Evolutionary conservation across 2,888 invertebrate genomes (phyloP).

Genomic region (Pristionchus entomophagus): DNA sequence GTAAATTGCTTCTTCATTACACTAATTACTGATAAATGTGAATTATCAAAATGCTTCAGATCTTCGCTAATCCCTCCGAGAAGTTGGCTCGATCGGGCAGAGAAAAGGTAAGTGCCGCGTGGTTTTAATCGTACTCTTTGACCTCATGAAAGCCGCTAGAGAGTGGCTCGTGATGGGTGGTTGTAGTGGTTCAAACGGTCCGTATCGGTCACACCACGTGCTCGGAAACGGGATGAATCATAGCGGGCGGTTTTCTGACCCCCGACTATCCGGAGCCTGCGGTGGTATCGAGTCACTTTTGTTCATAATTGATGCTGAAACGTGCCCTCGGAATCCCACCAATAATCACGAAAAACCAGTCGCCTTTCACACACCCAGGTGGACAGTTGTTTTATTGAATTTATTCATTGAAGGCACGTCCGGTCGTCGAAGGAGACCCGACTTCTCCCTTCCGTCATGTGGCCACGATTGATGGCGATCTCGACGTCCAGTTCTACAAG

Average conservation of each 20-base stretch:
- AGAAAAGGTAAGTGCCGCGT: slow-evolving; percentile 60
- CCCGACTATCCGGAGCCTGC: no score
- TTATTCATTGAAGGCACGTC: slow-evolving; percentile 63
- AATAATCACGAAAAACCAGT: neutral
- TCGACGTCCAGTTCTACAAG: slow-evolving; percentile 74
- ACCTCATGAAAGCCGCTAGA: neutral
- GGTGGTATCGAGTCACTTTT: no score
- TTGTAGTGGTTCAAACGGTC: no score
- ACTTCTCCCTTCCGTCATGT: slow-evolving; percentile 72
- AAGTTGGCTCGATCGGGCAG: slow-evolving; percentile 66
- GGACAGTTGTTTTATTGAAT: no score
- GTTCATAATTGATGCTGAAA: no score
- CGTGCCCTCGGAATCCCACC: neutral
- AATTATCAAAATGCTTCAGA: slow-evolving; percentile 50
- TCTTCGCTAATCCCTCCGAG: slow-evolving; percentile 73
- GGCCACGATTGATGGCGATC: slow-evolving; percentile 59
- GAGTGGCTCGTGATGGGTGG: neutral
- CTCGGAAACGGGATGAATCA: no score
- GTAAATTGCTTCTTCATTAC: neutral
- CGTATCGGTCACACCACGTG: no score
- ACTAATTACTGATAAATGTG: neutral
- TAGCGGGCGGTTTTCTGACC: neutral
- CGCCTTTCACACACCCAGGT: no score
- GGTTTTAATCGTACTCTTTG: neutral
- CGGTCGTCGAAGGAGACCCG: slow-evolving; percentile 62